Conservation (phyloP, 2,113 vertebrate species). For the Vombatus ursinus region DNA sequence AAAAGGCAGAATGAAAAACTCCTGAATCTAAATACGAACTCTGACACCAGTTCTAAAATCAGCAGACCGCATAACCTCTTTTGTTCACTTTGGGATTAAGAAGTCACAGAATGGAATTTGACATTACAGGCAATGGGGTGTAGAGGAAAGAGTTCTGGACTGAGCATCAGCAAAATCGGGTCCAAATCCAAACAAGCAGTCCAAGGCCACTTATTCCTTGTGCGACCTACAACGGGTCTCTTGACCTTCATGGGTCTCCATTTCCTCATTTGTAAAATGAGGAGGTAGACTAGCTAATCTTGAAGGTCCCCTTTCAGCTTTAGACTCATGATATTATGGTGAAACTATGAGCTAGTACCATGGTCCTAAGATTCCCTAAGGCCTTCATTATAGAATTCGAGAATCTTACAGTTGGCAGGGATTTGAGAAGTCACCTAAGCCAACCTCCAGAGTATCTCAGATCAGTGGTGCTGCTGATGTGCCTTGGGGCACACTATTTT, state of each 20-base stretch:
- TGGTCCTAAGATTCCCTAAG: neutral
- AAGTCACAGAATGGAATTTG: constrained; percentile 9
- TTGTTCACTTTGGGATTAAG: neutral
- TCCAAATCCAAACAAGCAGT: neutral
- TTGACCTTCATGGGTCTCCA: neutral
- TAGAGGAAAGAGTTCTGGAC: neutral
- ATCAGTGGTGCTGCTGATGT: neutral
- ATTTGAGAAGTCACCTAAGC: neutral
- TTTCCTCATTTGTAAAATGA: neutral
- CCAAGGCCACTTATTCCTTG: neutral
- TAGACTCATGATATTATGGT: neutral
- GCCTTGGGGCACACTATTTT: neutral
- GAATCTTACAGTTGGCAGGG: neutral
- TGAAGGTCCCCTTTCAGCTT: neutral
- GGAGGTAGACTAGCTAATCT: neutral
- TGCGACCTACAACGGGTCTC: neutral
- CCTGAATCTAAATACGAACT: neutral
- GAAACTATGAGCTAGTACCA: neutral
- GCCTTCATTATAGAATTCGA: neutral
- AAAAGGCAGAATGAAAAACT: constrained; percentile 11
- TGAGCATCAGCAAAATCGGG: neutral
- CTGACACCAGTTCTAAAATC: constrained; percentile 22
- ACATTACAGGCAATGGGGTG: neutral
- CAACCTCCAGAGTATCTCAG: neutral
- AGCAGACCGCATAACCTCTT: neutral